These are phyloP conservation scores for Polydrusus pterygomalis DNA, from an alignment of 2,888 invertebrate species.

Conservation along the genomic window DNA sequence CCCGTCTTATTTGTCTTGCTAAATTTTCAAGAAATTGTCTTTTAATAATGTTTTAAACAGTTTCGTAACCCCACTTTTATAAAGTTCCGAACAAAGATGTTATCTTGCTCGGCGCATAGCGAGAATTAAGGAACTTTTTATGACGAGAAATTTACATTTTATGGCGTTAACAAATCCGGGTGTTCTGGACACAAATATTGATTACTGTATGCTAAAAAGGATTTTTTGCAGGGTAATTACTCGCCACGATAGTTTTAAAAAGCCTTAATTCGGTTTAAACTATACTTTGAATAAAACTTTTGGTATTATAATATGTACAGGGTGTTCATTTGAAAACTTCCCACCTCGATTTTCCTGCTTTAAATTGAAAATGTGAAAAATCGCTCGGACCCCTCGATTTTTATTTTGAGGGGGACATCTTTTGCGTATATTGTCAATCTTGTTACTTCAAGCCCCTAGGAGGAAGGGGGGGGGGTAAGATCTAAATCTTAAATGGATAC, in stretches of 20 bases:
- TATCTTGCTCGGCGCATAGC: slow-evolving; percentile 33
- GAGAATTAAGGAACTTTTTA: slow-evolving; percentile 48
- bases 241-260: background rate
- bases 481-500: too few species aligned
- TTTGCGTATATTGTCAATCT: too few species aligned
- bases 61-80: slow-evolving; percentile 15
- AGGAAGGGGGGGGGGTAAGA: too few species aligned
- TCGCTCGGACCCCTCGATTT: too few species aligned
- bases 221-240: background rate
- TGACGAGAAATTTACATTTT: slow-evolving; percentile 42
- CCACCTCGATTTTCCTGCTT: too few species aligned
- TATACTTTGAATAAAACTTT: too few species aligned
- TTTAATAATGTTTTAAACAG: slow-evolving; percentile 40
- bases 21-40: slow-evolving; percentile 31
- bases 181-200: slow-evolving; percentile 18
- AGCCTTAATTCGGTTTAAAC: too few species aligned
- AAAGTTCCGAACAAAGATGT: slow-evolving; percentile 37
- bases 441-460: too few species aligned
- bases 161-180: slow-evolving; percentile 2
- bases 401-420: too few species aligned
- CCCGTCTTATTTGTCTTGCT: background rate
- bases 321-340: too few species aligned
- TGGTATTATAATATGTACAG: too few species aligned
- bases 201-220: background rate
- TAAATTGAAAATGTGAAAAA: too few species aligned